A percentile compares a stretch with the other conserved stretches of the same genome.
Conservation (phyloP, 2,888 invertebrate genomes). For the Pelosia muscerda region DNA sequence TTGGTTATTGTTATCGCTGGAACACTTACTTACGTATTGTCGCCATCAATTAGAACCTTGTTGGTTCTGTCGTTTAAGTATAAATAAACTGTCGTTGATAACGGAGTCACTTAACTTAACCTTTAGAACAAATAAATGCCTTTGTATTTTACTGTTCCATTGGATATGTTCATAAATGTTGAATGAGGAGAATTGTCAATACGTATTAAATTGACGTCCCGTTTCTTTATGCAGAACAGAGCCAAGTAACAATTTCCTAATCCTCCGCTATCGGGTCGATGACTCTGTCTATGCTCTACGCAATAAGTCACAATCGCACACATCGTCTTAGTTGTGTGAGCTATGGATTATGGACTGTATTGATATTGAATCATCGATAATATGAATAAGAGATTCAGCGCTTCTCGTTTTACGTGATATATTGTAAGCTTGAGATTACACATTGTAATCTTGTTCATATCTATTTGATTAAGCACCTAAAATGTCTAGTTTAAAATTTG, state of each 20-base stretch:
- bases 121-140: conserved; percentile 43
- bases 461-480: neutral
- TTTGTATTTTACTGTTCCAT: conserved; percentile 33
- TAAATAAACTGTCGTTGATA: conserved; percentile 52
- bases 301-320: conserved; percentile 70
- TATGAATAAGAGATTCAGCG: neutral
- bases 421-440: conserved; percentile 21
- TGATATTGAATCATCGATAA: conserved; percentile 30
- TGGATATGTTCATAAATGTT: conserved; percentile 24
- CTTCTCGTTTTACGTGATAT: neutral
- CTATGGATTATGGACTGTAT: conserved; percentile 52
- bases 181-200: conserved; percentile 31
- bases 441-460: conserved; percentile 39
- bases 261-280: conserved; percentile 71
- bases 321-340: conserved; percentile 57
- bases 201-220: conserved; percentile 49
- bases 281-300: conserved; percentile 62
- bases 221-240: conserved; percentile 60
- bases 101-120: conserved; percentile 48
- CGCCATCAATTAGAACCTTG: conserved; percentile 47
- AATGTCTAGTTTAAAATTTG: neutral
- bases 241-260: conserved; percentile 73
- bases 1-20: conserved; percentile 36
- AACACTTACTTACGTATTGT: conserved; percentile 33
- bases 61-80: conserved; percentile 40